Conservation (phyloP, 2,797 vertebrate species). For the Sebastes taczanowskii region DNA sequence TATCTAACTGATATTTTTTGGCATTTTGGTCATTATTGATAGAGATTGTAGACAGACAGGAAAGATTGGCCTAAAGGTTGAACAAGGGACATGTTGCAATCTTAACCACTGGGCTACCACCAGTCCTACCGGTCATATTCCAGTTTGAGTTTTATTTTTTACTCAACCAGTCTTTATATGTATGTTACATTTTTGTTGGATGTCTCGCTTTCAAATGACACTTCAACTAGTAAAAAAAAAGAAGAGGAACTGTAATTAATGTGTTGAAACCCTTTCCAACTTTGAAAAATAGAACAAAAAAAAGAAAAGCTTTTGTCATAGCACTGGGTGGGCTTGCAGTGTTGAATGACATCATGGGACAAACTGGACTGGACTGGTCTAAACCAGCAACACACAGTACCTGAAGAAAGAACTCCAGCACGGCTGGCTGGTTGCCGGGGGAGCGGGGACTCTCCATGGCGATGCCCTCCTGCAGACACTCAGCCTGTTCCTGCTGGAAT, state of each 20-base stretch:
- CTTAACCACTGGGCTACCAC: neutral
- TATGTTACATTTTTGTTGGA: neutral
- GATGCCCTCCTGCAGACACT: slow-evolving; percentile 94
- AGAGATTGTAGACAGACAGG: neutral
- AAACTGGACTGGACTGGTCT: slow-evolving; percentile 25
- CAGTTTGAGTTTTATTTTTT: neutral
- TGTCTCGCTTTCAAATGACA: neutral
- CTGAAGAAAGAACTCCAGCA: slow-evolving; percentile 96
- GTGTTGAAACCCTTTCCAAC: neutral
- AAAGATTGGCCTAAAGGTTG: neutral
- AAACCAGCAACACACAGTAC: slow-evolving; percentile 80
- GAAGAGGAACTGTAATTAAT: neutral
- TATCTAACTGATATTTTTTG: neutral
- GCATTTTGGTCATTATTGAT: neutral
- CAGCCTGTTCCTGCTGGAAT: slow-evolving; percentile 92
- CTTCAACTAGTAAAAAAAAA: neutral
- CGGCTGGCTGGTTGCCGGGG: slow-evolving; percentile 84
- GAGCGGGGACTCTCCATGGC: slow-evolving; percentile 89
- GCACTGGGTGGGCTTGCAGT: neutral
- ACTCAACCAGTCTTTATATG: neutral
- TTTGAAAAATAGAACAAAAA: neutral
- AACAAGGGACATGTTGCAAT: neutral
- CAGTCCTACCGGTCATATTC: neutral
- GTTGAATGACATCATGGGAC: neutral
- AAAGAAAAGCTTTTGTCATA: neutral